Conservation (phyloP, 2,888 invertebrate genomes). For the Archips crataeganus region DNA sequence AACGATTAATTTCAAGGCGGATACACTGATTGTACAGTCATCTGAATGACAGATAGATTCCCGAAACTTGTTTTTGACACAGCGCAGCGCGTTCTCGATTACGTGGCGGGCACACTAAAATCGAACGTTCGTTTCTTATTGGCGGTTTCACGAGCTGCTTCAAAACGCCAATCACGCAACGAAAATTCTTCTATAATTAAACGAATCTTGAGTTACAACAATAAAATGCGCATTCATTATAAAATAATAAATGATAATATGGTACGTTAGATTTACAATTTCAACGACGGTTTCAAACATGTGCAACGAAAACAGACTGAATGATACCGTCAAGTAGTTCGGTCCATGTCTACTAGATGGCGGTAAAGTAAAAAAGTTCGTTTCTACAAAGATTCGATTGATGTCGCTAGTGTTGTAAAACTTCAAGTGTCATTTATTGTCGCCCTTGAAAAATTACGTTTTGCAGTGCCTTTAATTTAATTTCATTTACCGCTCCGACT, state of each 20-base stretch:
- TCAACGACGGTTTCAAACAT: background rate
- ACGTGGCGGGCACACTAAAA: constrained; percentile 47
- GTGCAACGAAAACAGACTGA: constrained; percentile 24
- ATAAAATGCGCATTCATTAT: background rate
- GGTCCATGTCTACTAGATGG: constrained; percentile 13
- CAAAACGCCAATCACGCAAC: background rate
- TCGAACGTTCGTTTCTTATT: constrained; percentile 7
- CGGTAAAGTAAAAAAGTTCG: background rate
- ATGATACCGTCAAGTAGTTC: background rate
- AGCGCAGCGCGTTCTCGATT: constrained; percentile 51
- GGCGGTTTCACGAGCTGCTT: background rate
- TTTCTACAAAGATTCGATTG: background rate
- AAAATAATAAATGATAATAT: background rate
- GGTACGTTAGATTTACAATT: background rate
- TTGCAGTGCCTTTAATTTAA: too few species aligned
- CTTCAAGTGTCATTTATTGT: too few species aligned
- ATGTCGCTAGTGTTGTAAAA: constrained; percentile 9
- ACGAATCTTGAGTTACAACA: background rate
- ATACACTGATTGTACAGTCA: constrained; percentile 80
- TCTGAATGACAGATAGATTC: constrained; percentile 75
- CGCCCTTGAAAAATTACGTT: too few species aligned
- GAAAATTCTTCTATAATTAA: background rate
- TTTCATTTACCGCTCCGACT: too few species aligned
- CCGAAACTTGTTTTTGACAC: constrained; percentile 68
- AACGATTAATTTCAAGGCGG: constrained; percentile 72